These are phyloP conservation scores for Elmis aenea DNA, from an alignment of 2,888 invertebrate species.

Conservation along the genomic window DNA sequence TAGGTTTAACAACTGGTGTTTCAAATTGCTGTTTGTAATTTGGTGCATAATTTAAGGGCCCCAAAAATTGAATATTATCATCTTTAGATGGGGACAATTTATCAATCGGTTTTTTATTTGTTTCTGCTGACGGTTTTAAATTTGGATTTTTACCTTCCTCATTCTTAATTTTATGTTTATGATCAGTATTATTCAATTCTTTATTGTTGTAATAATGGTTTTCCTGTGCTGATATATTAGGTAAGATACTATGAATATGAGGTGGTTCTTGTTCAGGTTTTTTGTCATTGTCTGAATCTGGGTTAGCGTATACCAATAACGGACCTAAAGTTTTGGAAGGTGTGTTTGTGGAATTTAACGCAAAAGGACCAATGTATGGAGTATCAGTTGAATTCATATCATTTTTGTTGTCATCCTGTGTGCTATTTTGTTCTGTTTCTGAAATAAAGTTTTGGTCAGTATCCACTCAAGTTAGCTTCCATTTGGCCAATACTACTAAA, in stretches of 20 bases:
- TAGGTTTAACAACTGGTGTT: slow-evolving; percentile 13
- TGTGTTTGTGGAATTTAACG: slow-evolving; percentile 25
- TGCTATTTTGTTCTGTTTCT: slow-evolving; percentile 28
- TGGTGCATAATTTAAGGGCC: slow-evolving; percentile 48
- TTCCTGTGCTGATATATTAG: slow-evolving; percentile 23
- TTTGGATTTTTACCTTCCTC: too few species aligned
- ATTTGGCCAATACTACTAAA: slow-evolving; percentile 8
- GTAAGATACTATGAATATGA: slow-evolving; percentile 9
- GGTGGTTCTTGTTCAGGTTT: slow-evolving; percentile 15
- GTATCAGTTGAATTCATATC: slow-evolving; percentile 20
- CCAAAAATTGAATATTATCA: slow-evolving; percentile 38
- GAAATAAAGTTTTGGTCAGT: slow-evolving; percentile 29
- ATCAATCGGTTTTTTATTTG: not conserved
- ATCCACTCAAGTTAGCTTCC: not conserved
- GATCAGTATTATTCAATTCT: slow-evolving; percentile 1
- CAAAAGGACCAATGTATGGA: slow-evolving; percentile 9
- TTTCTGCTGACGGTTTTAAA: not conserved
- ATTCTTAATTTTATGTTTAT: slow-evolving; percentile 5
- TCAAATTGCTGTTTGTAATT: slow-evolving; percentile 34
- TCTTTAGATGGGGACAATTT: not conserved
- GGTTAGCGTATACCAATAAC: slow-evolving; percentile 38
- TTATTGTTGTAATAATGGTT: slow-evolving; percentile 22
- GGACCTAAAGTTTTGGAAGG: slow-evolving; percentile 43
- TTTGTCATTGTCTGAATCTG: slow-evolving; percentile 19
- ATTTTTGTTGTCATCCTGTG: slow-evolving; percentile 23